Conservation (phyloP, 2,113 vertebrate genomes). For the cat (Felis catus) region F.catus_Fca126_mat1.0 CM031411.1:103938001-103938500, state of each 20-base stretch:
- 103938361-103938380: neutral
- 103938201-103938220: neutral
- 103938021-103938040: neutral
- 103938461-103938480: neutral
- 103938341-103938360: neutral
- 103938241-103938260: neutral
- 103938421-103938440: neutral
- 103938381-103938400: neutral
- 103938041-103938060: neutral
- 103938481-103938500: neutral
- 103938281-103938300: neutral
- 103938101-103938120: neutral
- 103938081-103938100: neutral
- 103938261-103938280: neutral
- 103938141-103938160: neutral
- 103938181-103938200: neutral
- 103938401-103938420: neutral
- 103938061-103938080: neutral
- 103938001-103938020: neutral
- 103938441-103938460: neutral
- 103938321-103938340: neutral
- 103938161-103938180: neutral
- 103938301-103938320: neutral
- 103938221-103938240: neutral
- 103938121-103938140: neutral